Evolutionary conservation across 2,113 vertebrate species (phyloP).

Genomic region (Cololabis saira): DNA sequence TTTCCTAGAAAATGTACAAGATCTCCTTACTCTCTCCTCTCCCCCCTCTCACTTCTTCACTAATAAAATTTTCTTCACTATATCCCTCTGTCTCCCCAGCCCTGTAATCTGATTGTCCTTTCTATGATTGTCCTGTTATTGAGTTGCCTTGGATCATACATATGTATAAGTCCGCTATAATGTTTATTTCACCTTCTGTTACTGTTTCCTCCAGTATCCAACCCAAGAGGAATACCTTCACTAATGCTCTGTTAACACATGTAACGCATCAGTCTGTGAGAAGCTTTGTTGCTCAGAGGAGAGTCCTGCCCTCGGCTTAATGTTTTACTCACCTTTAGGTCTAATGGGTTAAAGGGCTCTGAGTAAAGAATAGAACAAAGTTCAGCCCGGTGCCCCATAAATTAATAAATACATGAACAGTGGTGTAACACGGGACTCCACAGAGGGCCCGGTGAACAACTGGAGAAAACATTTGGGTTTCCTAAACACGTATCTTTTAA

Average conservation of each 20-base stretch:
- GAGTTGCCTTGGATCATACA: constrained; percentile 81
- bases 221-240: constrained; percentile 33
- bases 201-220: constrained; percentile 30
- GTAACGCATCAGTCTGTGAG: constrained; percentile 16
- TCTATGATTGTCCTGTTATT: constrained; percentile 78
- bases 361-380: too few species aligned
- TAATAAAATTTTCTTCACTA: constrained; percentile 82
- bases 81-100: constrained; percentile 69
- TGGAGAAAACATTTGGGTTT: too few species aligned
- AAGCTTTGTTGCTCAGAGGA: not conserved
- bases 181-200: constrained; percentile 66
- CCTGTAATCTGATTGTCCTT: constrained; percentile 80
- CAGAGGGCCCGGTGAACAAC: too few species aligned
- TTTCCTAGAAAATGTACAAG: constrained; percentile 70
- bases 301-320: not conserved
- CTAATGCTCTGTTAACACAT: constrained; percentile 36
- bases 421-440: too few species aligned
- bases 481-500: too few species aligned
- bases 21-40: constrained; percentile 63
- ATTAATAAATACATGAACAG: too few species aligned
- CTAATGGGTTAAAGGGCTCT: too few species aligned
- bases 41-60: constrained; percentile 70
- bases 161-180: constrained; percentile 79
- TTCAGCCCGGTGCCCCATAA: too few species aligned
- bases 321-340: too few species aligned